Base-by-base conservation (phyloP, 2,113 vertebrate genomes). In the Mustelus asterias region DNA sequence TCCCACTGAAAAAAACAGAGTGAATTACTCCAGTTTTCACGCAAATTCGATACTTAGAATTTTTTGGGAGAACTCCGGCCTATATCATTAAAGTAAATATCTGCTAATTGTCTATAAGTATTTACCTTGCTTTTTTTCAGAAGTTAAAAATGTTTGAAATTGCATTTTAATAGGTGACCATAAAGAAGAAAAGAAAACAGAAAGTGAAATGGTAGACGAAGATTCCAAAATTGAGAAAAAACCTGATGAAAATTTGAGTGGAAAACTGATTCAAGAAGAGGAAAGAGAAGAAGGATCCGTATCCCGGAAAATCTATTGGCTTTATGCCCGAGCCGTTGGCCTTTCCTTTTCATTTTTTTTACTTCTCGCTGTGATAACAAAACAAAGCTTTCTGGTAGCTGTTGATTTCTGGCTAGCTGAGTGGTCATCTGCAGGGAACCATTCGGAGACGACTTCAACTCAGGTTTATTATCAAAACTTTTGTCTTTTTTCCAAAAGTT, bases 351-450 rank as follows among this genome's bases (percentile, higher is more conserved):
- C 24, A 0, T 95, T 76, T 54, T 70, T 70, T 29, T 54, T 95
- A 54, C 29, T 95, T 95, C 22, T 95, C 26, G 22, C 69, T 54
- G 94, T 95, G 44, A 14, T 48, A 95, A 26, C 44, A 48, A 95
- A 72, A 13, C 94, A 95, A 95, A 95, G 67, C 69, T 95, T 95
- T 72, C 41, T 95, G 22, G 94, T 76, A 54, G 94, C 67, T 95
- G 37, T 95, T 95, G 94, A 95, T 72, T 95, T 95, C 67, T 95
- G 94, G 94, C 94, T 95, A 11, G 94, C 94, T 54, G 41, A 72
- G 24, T 95, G 94, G 94, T 95, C 94, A 72, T 72, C 94, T 54
- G 22, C 67, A 33, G 54, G 67, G 18, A 95, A 95, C 94, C 94
- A 48, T 29, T 70, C 65, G 1, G 94, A 72, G 13, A 63, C 24